Percentiles rank a stretch among this genome's conserved stretches.
These are phyloP conservation scores for Beaufortia kweichowensis DNA, from an alignment of 2,113 vertebrate species.

Conservation along the genomic window DNA sequence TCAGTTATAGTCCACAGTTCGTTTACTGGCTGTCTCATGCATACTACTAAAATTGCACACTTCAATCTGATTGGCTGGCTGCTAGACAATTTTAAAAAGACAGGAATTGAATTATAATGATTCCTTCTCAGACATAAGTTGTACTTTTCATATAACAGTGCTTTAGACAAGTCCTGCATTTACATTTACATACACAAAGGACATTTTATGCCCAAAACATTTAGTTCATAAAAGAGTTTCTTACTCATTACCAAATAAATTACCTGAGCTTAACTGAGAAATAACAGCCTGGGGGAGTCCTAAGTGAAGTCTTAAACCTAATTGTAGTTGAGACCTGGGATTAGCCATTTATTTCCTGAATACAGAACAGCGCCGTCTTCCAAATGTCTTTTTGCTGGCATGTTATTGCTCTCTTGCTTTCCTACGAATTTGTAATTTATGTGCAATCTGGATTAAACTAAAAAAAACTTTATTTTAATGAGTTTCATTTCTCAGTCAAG, in stretches of 20 bases:
- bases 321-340: constrained; percentile 44
- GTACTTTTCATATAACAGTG: too few species aligned
- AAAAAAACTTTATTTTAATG: too few species aligned
- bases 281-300: constrained; percentile 38
- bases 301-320: constrained; percentile 35
- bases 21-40: too few species aligned
- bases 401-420: background rate
- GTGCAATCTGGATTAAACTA: too few species aligned
- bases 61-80: too few species aligned
- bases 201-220: constrained; percentile 1
- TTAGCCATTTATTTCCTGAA: constrained; percentile 42
- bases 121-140: too few species aligned
- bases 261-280: constrained; percentile 34
- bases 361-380: background rate
- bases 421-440: background rate
- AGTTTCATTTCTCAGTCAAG: background rate
- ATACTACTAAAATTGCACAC: too few species aligned
- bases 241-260: constrained; percentile 49
- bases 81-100: too few species aligned
- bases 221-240: constrained; percentile 23
- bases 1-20: too few species aligned
- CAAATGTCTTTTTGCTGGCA: constrained; percentile 9
- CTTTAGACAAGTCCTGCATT: too few species aligned
- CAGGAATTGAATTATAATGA: too few species aligned
- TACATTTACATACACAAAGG: background rate